Conservation (phyloP, 2,797 vertebrate genomes). For the Cyclopterus lumpus region DNA sequence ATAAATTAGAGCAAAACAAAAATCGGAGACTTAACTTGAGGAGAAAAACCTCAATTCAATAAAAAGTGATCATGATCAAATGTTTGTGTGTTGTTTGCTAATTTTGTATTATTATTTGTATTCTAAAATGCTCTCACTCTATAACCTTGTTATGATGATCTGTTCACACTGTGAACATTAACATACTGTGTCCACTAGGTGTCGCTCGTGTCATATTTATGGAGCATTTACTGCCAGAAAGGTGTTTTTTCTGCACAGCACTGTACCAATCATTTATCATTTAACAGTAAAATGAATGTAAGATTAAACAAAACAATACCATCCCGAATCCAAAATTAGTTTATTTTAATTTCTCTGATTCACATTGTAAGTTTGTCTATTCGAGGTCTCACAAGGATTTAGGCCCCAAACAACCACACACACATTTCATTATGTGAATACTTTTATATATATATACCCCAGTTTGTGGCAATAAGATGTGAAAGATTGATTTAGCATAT, state of each 20-base stretch:
- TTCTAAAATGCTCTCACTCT: not conserved
- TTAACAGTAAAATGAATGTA: not conserved
- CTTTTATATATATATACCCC: too few species aligned
- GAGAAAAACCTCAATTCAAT: too few species aligned
- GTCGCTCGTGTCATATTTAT: constrained; percentile 34
- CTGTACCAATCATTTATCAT: not conserved
- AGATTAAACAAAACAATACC: not conserved
- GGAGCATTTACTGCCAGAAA: not conserved
- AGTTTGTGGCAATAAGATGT: not conserved
- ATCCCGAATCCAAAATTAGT: not conserved
- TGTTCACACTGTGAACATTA: not conserved
- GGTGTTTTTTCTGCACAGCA: not conserved
- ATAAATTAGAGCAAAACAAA: too few species aligned
- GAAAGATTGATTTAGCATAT: not conserved
- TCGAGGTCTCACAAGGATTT: not conserved
- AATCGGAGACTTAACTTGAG: too few species aligned
- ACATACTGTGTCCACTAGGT: constrained; percentile 43
- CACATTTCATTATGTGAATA: not conserved
- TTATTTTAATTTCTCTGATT: not conserved
- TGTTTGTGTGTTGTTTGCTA: too few species aligned
- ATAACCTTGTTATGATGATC: not conserved
- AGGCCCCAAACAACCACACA: not conserved
- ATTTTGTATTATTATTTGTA: not conserved
- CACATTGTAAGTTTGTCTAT: not conserved
- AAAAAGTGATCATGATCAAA: too few species aligned